A percentile compares a stretch with the other conserved stretches of the same genome.
Conservation (phyloP, 2,888 invertebrate genomes). For the Polyommatus iphigenia region DNA sequence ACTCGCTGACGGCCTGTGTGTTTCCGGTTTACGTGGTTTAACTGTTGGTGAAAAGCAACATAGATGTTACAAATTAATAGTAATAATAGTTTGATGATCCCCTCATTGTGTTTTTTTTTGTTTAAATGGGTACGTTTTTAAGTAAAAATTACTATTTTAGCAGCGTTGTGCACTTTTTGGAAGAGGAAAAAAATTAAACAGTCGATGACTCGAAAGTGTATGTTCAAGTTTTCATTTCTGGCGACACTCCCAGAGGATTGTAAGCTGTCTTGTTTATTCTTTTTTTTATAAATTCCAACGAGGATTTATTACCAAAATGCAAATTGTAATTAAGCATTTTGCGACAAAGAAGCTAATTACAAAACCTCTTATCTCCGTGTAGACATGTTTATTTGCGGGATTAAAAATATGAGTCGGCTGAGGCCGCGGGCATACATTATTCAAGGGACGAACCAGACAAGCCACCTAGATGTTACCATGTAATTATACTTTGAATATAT, state of each 20-base stretch:
- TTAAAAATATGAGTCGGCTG: conserved; percentile 1
- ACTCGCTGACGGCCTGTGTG: not conserved
- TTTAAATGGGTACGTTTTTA: too few species aligned
- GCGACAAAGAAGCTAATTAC: conserved; percentile 12
- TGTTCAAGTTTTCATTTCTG: too few species aligned
- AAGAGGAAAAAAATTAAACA: not conserved
- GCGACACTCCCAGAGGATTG: too few species aligned
- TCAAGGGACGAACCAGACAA: conserved; percentile 53
- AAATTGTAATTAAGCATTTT: not conserved
- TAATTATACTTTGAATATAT: conserved; percentile 65
- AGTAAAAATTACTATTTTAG: too few species aligned
- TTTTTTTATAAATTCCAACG: not conserved
- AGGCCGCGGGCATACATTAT: conserved; percentile 55
- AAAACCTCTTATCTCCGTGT: conserved; percentile 2
- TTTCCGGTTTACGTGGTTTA: not conserved
- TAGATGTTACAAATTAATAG: too few species aligned
- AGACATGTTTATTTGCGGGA: conserved; percentile 12
- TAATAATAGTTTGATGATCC: too few species aligned
- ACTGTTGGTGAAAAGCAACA: too few species aligned
- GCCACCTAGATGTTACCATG: conserved; percentile 43
- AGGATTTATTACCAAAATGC: not conserved
- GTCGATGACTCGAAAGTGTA: not conserved
- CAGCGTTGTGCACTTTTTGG: too few species aligned
- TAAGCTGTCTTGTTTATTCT: not conserved
- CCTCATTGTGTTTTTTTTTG: too few species aligned